Evolutionary conservation across 2,797 vertebrate genomes (phyloP).

Genomic region (Artibeus lituratus): DNA sequence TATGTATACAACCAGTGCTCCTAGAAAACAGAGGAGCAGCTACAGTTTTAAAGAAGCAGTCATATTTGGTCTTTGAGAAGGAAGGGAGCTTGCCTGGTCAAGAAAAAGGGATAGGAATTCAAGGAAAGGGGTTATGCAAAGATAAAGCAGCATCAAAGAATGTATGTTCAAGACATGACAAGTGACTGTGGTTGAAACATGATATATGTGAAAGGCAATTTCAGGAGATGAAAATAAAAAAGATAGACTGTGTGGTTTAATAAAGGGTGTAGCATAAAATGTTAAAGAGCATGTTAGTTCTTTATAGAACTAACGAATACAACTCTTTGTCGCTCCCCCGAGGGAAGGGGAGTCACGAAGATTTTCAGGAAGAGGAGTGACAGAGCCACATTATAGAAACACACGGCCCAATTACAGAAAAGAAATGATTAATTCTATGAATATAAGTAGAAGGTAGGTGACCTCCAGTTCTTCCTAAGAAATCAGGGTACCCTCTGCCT

Average conservation of each 20-base stretch:
- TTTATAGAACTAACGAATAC: background rate
- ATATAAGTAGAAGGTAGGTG: slow-evolving; percentile 1
- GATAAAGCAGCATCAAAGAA: background rate
- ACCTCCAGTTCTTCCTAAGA: background rate
- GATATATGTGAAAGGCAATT: background rate
- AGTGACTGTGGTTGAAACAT: background rate
- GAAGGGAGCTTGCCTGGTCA: background rate
- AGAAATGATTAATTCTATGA: slow-evolving; percentile 36
- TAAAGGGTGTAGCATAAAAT: background rate
- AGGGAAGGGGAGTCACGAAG: background rate
- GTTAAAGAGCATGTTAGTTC: background rate
- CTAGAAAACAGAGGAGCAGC: background rate
- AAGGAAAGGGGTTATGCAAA: slow-evolving; percentile 6
- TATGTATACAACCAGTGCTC: background rate
- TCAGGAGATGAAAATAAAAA: slow-evolving; percentile 21
- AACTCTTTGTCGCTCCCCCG: background rate
- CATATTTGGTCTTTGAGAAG: background rate
- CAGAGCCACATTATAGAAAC: slow-evolving; percentile 31
- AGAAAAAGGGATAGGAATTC: slow-evolving; percentile 1
- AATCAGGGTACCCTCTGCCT: background rate
- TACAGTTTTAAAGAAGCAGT: background rate
- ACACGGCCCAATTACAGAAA: slow-evolving; percentile 32
- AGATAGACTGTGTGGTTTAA: background rate
- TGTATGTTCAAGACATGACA: background rate
- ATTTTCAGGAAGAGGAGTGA: slow-evolving; percentile 2